A percentile compares a stretch with the other conserved stretches of the same genome.
Conservation (phyloP, 2,888 invertebrate genomes). For the Diplolepis rosae region DNA sequence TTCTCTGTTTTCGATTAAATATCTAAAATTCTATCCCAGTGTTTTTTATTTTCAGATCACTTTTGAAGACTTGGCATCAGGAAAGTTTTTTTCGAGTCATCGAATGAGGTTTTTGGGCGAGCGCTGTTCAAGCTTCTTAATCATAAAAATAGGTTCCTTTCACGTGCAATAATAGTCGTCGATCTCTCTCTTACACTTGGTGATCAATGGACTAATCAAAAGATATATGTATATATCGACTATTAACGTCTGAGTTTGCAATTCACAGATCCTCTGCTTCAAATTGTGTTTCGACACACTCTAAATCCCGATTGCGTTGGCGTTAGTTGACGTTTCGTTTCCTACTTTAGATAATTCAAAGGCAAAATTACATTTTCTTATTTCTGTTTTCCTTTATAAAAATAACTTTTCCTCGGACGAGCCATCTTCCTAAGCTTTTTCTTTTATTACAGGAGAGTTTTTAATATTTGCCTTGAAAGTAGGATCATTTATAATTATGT, state of each 20-base stretch:
- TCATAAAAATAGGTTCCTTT: neutral
- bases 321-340: neutral
- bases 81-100: neutral
- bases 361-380: neutral
- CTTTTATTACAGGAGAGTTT: neutral
- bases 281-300: neutral
- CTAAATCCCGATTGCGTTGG: conserved; percentile 1
- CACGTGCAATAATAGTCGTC: neutral
- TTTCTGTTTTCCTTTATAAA: neutral
- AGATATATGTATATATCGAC: neutral
- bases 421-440: neutral
- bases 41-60: neutral
- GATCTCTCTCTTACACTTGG: neutral
- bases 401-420: neutral
- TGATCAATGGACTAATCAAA: neutral
- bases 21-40: neutral
- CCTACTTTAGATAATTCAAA: neutral
- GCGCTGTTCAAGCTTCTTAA: neutral
- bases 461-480: neutral
- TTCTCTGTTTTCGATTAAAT: neutral
- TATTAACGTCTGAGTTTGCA: conserved; percentile 4
- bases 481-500: neutral
- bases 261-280: neutral
- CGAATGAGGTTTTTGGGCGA: neutral
- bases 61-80: neutral